Base-by-base conservation (phyloP, 30 jellyfish, hydroid and myxozoan species). In the Mastigias papua region DNA sequence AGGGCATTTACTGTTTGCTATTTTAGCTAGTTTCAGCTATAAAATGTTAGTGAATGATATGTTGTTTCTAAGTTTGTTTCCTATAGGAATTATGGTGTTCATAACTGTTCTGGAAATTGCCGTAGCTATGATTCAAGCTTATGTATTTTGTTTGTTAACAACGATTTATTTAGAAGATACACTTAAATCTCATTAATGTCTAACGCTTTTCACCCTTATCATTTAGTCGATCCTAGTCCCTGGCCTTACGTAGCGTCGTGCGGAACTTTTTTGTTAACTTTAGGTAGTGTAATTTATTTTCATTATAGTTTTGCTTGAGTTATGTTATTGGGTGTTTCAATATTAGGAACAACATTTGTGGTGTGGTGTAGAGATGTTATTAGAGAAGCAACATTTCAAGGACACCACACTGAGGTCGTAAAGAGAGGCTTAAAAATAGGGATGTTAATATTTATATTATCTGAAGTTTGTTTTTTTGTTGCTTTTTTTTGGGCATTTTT, bases 401-500 rank as follows among this genome's bases (percentile, higher is more conserved):
- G 95, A 0, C 75, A 20, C 0, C 95, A 86, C 34, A 74, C 95
- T 0, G 76, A 34, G 1, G 1, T 57, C 0, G 91, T 58, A 0
- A 58, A 3, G 22, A 54, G 34, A 57, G 95, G 95, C 0, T 76
- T 86, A 57, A 73, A 86, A 1, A 0, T 1, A 15, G 95, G 84
- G 0, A 79, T 86, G 73, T 0, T 86, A 46, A 1, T 86, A 61
- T 86, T 86, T 86, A 86, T 86, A 0, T 74, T 86, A 0, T 86
- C 95, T 4, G 95, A 86, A 86, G 82, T 86, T 30, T 86, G 86
- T 9, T 86, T 86, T 48, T 86, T 86, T 34, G 74, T 86, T 1
- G 54, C 86, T 1, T 86, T 86, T 32, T 86, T 86, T 49, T 86
- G 95, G 86, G 95, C 95, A 0, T 86, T 86, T 58, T 86, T 86